Evolutionary conservation across 2,888 invertebrate species (phyloP), one percentile per base, ranked within the genome.

Genomic region (Podotricha telesiphe): DNA sequence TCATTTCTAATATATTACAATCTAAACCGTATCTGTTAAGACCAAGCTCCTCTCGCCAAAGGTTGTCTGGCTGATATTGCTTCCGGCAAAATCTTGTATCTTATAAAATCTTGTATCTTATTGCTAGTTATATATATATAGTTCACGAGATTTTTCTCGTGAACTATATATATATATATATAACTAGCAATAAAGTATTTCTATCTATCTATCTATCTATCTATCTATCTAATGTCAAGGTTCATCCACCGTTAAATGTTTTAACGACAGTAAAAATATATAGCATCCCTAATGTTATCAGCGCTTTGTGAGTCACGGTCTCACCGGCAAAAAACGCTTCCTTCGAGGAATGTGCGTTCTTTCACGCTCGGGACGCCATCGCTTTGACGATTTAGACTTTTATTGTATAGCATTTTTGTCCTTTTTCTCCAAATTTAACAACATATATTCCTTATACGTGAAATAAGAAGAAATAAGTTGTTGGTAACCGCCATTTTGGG

Each of bases 271-370:
- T 28, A 45, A 59, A 51, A 67, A 63, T 70, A 68, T 70, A 63
- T n/a, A 51, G 59, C 61, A 62, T 70, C 68, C 66, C 70, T 88
- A 87, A 88, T 87, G 82, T 83, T 82, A 81, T 86, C 85, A 83
- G 84, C 79, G 74, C 82, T 86, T 87, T 89, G 86, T 88, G 86
- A 85, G 83, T 86, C 86, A 88, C 78, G 65, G 56, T 47, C 19
- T 56, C 37, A 45, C 82, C 74, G 74, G 67, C 58, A 75, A 79
- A 79, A 74, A 81, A 76, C 77, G 76, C 76, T 76, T 73, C 76
- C 75, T 77, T 74, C 58, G 68, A 80, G 82, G 87, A 88, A 89
- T 87, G 87, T 77, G 85, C 87, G 82, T 87, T 84, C 88, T 82
- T 73, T 87, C 91, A 91, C 90, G 89, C 86, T 80, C 73, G 72